These are phyloP conservation scores for Syrmaticus mikado DNA, from an alignment of 2,113 vertebrate species.

Conservation along the genomic window DNA sequence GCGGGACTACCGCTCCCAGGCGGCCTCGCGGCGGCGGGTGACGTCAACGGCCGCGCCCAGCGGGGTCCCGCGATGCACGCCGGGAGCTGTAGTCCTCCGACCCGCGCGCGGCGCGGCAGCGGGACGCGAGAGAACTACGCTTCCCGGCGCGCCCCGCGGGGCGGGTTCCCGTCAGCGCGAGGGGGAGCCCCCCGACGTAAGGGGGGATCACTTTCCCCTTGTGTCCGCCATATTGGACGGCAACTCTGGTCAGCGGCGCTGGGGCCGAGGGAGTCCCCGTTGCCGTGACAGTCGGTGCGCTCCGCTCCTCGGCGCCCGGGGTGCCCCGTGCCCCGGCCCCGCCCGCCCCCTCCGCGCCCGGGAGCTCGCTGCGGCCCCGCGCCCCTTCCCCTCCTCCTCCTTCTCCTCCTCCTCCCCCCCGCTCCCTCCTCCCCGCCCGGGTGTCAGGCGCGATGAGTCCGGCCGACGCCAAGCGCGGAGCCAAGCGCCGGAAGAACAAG, in stretches of 20 bases:
- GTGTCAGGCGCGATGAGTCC: slow-evolving; percentile 87
- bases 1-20: slow-evolving; percentile 51
- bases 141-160: slow-evolving; percentile 28
- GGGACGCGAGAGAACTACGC: fast-evolving
- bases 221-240: slow-evolving; percentile 86
- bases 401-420: neutral
- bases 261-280: slow-evolving; percentile 58
- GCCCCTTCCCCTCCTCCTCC: neutral
- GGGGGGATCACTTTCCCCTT: slow-evolving; percentile 84
- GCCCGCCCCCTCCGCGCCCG: neutral
- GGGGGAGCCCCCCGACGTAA: slow-evolving; percentile 78
- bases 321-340: slow-evolving; percentile 22
- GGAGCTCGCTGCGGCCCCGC: slow-evolving; percentile 19
- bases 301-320: slow-evolving; percentile 32
- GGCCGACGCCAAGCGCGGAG: slow-evolving; percentile 95
- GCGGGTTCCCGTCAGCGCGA: slow-evolving; percentile 52
- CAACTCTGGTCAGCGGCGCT: slow-evolving; percentile 78
- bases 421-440: neutral
- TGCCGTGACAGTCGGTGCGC: slow-evolving; percentile 64
- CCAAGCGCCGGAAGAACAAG: slow-evolving; percentile 97
- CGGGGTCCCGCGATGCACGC: neutral
- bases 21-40: neutral
- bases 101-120: fast-evolving
- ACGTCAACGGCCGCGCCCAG: neutral
- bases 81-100: neutral